Evolutionary conservation across 1,140 invertebrate genomes (phyloP).

Genomic region (Sminthurides bifidus): DNA sequence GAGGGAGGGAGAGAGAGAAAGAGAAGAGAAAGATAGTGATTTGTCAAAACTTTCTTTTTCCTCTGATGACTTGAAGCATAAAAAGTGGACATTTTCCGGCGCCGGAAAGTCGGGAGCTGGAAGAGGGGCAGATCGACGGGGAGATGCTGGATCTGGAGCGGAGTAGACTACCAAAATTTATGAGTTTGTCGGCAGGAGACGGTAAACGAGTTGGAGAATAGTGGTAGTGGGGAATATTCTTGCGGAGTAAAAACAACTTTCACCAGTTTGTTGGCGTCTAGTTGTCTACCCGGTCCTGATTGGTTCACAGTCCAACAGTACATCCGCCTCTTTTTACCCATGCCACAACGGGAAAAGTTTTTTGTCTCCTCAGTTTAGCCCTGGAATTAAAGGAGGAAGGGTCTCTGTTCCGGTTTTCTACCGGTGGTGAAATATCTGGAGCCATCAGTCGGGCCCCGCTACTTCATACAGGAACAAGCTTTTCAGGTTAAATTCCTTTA

Average conservation of each 20-base stretch:
- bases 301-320: constrained; percentile 25
- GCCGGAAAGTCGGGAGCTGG: constrained; percentile 31
- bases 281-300: constrained; percentile 22
- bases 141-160: background rate
- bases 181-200: background rate
- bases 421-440: no score
- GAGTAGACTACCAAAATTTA: background rate
- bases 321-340: constrained; percentile 20
- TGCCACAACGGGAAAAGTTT: constrained; percentile 11
- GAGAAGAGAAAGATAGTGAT: no score
- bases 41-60: constrained; percentile 30
- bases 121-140: no score
- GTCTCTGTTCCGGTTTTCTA: no score
- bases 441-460: no score
- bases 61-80: constrained; percentile 20
- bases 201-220: background rate
- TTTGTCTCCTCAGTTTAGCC: constrained; percentile 23
- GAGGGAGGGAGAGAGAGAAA: constrained; percentile 21
- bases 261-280: constrained; percentile 30
- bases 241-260: constrained; percentile 10
- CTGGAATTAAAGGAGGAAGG: constrained; percentile 6
- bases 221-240: background rate
- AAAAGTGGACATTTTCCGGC: constrained; percentile 32
- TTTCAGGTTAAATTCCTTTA: no score
- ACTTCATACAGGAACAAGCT: no score